Evolutionary conservation across 2,888 invertebrate species (phyloP), one percentile per base, ranked within the genome.

Genomic region (Luperina testacea): DNA sequence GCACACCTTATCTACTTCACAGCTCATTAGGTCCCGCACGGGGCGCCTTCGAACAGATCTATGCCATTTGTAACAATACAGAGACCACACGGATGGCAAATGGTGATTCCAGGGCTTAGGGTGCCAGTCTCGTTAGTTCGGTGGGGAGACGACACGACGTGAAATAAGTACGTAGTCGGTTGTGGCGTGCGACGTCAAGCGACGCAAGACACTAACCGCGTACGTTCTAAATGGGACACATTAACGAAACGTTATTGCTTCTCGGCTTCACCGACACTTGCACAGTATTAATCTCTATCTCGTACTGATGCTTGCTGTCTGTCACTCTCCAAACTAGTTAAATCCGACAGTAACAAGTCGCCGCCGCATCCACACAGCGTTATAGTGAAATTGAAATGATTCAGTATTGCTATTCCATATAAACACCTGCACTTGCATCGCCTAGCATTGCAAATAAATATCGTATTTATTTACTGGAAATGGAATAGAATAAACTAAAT

Each of bases 1-100:
- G 93, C 92, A 89, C 93, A 94, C 95, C 97, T 97, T 97, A 97
- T 97, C 97, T 97, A 92, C 94, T 97, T 97, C 96, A 97, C 97
- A 95, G 96, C 95, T 97, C 97, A 97, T 97, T 97, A 97, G 95
- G 94, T 94, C 91, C 90, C 94, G 92, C 94, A 94, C 94, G 92
- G 93, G 92, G 91, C 90, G 93, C 91, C 93, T 93, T 92, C 92
- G 90, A 93, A 91, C 93, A 95, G 94, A 95, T 95, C 95, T 94
- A 90, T 93, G 91, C 94, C 93, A 95, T 96, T 97, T 96, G 95
- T 95, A 95, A 95, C 96, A 96, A 96, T 96, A 96, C 95, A 92
- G 91, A 92, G 93, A 94, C 93, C 94, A 90, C 92, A 92, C 89
- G 91, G 92, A 92, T 94, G 92, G 95, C 94, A 94, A 95, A 95